Percentiles rank a stretch among this genome's conserved stretches.
Evolutionary conservation across 2,113 vertebrate genomes (phyloP).

Genomic region (Canis aureus): DNA sequence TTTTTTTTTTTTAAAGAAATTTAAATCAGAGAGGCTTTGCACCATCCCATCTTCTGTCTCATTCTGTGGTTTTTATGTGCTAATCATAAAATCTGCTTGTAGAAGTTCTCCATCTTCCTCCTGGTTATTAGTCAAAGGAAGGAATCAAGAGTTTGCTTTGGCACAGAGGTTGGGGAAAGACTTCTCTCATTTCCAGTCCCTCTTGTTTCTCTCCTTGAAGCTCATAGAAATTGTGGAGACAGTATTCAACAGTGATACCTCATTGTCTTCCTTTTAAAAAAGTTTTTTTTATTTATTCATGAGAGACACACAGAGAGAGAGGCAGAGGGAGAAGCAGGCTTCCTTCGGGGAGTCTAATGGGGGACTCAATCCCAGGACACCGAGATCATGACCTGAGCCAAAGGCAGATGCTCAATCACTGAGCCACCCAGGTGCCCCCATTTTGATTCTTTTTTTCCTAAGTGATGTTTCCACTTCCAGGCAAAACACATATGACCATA

Average conservation of each 20-base stretch:
- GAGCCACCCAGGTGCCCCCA: background rate
- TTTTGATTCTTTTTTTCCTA: background rate
- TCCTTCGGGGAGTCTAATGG: too few relatives aligned
- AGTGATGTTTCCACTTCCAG: background rate
- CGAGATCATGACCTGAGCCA: too few relatives aligned
- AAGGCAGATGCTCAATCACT: too few relatives aligned
- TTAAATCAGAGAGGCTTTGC: background rate
- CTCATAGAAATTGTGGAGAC: background rate
- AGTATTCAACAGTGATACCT: background rate
- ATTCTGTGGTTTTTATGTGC: background rate
- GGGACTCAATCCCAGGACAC: too few relatives aligned
- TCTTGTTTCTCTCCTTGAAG: background rate
- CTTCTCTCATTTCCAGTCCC: background rate
- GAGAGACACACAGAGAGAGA: too few relatives aligned
- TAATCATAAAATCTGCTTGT: background rate
- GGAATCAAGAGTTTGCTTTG: background rate
- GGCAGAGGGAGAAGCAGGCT: too few relatives aligned
- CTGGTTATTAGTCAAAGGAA: background rate
- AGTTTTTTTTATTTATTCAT: too few relatives aligned
- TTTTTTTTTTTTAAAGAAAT: background rate
- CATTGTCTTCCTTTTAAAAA: background rate
- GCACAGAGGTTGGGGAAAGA: background rate
- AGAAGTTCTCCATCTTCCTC: background rate
- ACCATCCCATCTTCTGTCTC: background rate
- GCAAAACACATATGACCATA: background rate